Evolutionary conservation across 2,113 vertebrate species (phyloP), one percentile per base, ranked within the genome.

Genomic region (Trachemys scripta): DNA sequence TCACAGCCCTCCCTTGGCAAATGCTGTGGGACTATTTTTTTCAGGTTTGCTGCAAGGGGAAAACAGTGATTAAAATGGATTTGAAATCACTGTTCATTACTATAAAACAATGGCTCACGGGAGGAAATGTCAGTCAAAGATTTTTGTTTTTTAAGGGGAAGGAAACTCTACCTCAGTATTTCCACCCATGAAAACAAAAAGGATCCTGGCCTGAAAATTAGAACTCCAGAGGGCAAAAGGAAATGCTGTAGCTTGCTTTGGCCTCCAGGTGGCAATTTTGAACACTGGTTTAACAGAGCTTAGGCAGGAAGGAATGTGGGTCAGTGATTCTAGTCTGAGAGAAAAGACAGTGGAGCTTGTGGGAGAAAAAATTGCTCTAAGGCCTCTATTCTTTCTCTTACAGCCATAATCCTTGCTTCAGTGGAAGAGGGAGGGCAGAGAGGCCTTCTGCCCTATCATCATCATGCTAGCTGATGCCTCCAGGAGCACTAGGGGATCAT

Each of bases 251-350:
- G 85, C 85, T 93, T 90, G 47, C 82, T 89, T 80, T 93, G 87
- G 80, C 94, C 94, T 97, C 94, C 93, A 89, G 88, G 53, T 95
- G 95, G 95, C 96, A 96, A 96, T 72, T 96, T 80, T 10, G 93
- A 92, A 89, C 35, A 2, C 84, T 17, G n/a, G 29, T 86, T 45
- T 88, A 79, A 81, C 49, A 85, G 94, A 25, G 50, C 53, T 94
- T 91, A 54, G 38, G 19, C 87, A 85, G 11, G 79, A 92, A 88
- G 69, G 96, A 95, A 92, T 84, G 27, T 91, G 80, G 87, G 87
- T 97, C 87, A 93, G 47, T 90, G 91, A 94, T 93, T 96, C 82
- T 86, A 89, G 89, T 95, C 56, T 84, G 45, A 85, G 19, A 65
- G 35, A 85, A 53, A 31, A 92, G 53, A 83, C 56, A 86, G 45